Percentiles rank a stretch among this genome's conserved stretches.
Conservation (phyloP, 2,888 invertebrate genomes). For the Parnassius smintheus region DNA sequence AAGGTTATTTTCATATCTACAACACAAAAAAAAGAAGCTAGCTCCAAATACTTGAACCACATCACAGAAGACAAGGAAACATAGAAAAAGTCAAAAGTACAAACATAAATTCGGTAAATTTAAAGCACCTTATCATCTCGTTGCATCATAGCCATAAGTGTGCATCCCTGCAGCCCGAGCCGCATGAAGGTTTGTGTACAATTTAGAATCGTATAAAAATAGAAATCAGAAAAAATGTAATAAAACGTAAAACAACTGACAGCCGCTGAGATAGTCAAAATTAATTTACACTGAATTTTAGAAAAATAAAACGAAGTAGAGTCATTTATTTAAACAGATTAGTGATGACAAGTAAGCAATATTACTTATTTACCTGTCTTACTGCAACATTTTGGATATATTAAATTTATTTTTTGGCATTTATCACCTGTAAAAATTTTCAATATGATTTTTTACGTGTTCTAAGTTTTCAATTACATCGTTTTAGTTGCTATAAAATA, state of each 20-base stretch:
- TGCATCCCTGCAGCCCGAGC: conserved; percentile 65
- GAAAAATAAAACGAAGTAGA: conserved; percentile 13
- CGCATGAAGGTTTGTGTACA: conserved; percentile 59
- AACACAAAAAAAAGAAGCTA: conserved; percentile 10
- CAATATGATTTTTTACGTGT: conserved; percentile 55
- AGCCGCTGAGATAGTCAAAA: conserved; percentile 71
- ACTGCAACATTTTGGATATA: conserved; percentile 53
- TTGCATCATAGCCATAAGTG: conserved; percentile 73
- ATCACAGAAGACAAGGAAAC: conserved; percentile 31
- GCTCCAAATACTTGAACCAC: not conserved
- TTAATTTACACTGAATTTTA: conserved; percentile 44
- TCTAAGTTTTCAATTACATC: conserved; percentile 50
- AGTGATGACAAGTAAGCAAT: not conserved
- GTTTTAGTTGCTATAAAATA: conserved; percentile 13
- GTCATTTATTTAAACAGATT: conserved; percentile 12
- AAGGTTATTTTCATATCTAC: conserved; percentile 47
- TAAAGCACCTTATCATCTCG: conserved; percentile 76
- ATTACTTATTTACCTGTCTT: conserved; percentile 58
- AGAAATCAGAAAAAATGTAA: conserved; percentile 45
- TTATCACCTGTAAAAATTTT: conserved; percentile 54
- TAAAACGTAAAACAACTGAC: conserved; percentile 79
- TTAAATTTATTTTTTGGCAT: conserved; percentile 49
- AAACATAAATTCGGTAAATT: conserved; percentile 27
- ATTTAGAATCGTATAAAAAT: conserved; percentile 33
- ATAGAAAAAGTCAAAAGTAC: conserved; percentile 44